phyloP scores from a whole-genome alignment of 2,797 vertebrate genomes.

The Notolepis coatsorum region DNA sequence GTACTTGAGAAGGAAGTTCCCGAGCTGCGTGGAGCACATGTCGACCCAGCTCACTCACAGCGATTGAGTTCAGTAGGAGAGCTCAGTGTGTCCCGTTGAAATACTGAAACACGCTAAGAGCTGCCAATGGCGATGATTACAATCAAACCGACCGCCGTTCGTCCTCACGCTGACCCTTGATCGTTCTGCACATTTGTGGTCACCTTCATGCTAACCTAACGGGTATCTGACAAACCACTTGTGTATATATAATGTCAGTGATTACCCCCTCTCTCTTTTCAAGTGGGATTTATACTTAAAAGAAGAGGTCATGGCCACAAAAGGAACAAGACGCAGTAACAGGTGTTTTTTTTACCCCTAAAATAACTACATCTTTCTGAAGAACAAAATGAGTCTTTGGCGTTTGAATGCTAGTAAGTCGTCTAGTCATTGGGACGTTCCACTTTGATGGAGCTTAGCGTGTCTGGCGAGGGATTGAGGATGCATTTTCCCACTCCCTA shows the following conservation, averaged over 20 bases:
- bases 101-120: conserved; percentile 69
- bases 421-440: too few relatives aligned
- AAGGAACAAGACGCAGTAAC: too few relatives aligned
- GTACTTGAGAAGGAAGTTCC: not conserved
- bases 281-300: conserved; percentile 7
- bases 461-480: conserved; percentile 20
- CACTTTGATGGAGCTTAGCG: conserved; percentile 13
- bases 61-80: conserved; percentile 39
- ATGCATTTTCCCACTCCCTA: conserved; percentile 5
- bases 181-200: too few relatives aligned
- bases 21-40: too few relatives aligned
- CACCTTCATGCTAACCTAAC: conserved; percentile 1
- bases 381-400: too few relatives aligned
- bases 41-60: conserved; percentile 49
- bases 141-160: conserved; percentile 17
- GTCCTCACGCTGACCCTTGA: conserved; percentile 23
- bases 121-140: conserved; percentile 70
- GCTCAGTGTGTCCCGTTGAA: conserved; percentile 17
- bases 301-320: too few relatives aligned
- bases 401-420: too few relatives aligned
- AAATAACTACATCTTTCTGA: too few relatives aligned
- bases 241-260: too few relatives aligned
- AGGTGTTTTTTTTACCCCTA: too few relatives aligned
- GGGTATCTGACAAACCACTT: not conserved
- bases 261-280: not conserved